A percentile compares a stretch with the other conserved stretches of the same genome.
These are phyloP conservation scores for Sus scrofa DNA, from an alignment of 2,113 vertebrate genomes.

Conservation along the genomic window DNA sequence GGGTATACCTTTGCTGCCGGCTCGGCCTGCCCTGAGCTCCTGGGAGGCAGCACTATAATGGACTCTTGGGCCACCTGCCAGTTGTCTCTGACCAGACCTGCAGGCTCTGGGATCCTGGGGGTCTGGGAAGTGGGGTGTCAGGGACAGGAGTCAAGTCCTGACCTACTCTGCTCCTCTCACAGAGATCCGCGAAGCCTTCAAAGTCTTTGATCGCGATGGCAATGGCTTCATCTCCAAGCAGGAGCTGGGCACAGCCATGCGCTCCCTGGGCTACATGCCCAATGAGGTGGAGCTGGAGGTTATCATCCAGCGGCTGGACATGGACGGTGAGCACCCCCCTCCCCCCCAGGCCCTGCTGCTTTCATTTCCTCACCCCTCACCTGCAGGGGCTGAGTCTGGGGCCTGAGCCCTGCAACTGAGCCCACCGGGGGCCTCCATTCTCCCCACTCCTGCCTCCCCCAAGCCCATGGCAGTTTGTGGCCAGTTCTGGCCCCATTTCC, in stretches of 20 bases:
- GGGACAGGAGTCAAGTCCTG: neutral
- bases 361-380: neutral
- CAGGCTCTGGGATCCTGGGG: neutral
- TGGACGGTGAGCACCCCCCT: constrained; percentile 92
- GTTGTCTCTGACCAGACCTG: neutral
- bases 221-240: constrained; percentile 99
- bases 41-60: neutral
- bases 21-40: neutral
- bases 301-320: constrained; percentile 97
- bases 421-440: neutral
- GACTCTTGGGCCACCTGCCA: neutral
- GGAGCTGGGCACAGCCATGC: constrained; percentile 97
- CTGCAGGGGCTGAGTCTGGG: neutral
- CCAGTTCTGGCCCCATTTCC: neutral
- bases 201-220: constrained; percentile 96
- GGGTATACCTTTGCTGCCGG: neutral
- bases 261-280: constrained; percentile 97
- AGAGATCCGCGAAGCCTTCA: constrained; percentile 98
- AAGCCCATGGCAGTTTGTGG: neutral
- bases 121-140: neutral
- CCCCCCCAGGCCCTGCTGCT: neutral
- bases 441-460: neutral
- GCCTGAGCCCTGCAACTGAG: neutral
- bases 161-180: neutral
- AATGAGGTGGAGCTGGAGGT: constrained; percentile 98